Evolutionary conservation across 2,888 invertebrate species (phyloP).

Genomic region (Drosophila lutescens): DNA sequence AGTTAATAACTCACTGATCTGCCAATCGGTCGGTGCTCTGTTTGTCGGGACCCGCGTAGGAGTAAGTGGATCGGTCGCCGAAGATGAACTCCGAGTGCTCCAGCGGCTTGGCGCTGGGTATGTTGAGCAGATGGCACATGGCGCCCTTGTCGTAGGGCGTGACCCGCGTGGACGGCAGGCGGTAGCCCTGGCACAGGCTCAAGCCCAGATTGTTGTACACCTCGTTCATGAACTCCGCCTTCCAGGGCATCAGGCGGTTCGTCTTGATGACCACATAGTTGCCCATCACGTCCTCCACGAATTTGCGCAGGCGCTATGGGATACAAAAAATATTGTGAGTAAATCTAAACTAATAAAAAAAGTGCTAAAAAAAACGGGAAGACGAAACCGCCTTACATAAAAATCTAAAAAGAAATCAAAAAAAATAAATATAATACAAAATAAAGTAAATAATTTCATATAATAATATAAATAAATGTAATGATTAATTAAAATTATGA

Average conservation of each 20-base stretch:
- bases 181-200: constrained; percentile 54
- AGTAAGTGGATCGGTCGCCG: constrained; percentile 48
- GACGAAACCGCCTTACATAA: too few relatives aligned
- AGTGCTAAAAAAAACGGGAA: too few relatives aligned
- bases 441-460: too few relatives aligned
- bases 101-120: constrained; percentile 32
- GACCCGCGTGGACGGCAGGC: constrained; percentile 45
- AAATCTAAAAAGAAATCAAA: too few relatives aligned
- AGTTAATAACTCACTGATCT: constrained; percentile 29
- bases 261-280: constrained; percentile 67
- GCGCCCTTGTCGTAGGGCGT: constrained; percentile 55
- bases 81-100: constrained; percentile 43
- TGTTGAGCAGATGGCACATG: constrained; percentile 55
- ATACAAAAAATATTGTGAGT: too few relatives aligned
- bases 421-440: too few relatives aligned
- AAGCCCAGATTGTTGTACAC: constrained; percentile 70
- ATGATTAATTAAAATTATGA: too few relatives aligned
- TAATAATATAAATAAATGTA: too few relatives aligned
- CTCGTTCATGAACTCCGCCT: constrained; percentile 67
- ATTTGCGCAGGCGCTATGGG: constrained; percentile 48
- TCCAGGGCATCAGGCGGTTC: constrained; percentile 68
- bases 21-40: constrained; percentile 2
- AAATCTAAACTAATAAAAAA: too few relatives aligned
- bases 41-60: constrained; percentile 14
- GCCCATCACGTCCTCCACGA: constrained; percentile 63